These are phyloP conservation scores for Cheilinus undulatus DNA, from an alignment of 2,113 vertebrate genomes.

Conservation along the genomic window DNA sequence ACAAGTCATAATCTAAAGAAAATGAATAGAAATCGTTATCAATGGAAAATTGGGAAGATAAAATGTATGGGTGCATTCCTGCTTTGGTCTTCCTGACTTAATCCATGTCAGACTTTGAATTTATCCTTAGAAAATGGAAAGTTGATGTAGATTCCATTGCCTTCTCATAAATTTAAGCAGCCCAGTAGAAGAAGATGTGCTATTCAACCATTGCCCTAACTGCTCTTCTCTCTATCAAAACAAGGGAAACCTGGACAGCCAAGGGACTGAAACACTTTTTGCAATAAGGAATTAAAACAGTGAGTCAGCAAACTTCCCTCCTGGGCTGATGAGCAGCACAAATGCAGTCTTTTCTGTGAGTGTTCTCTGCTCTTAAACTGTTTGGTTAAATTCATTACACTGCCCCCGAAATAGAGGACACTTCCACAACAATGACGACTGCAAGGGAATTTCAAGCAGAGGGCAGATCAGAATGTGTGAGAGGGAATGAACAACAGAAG, in stretches of 20 bases:
- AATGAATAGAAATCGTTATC: no score
- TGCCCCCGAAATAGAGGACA: conserved; percentile 49
- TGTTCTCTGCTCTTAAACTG: conserved; percentile 26
- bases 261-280: conserved; percentile 28
- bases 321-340: conserved; percentile 17
- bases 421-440: conserved; percentile 50
- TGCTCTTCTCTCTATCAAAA: conserved; percentile 9
- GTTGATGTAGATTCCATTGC: not conserved
- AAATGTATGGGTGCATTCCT: no score
- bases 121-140: conserved; percentile 3
- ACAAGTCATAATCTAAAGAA: no score
- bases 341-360: conserved; percentile 11
- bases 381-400: conserved; percentile 57
- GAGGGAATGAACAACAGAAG: conserved; percentile 58
- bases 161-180: conserved; percentile 13
- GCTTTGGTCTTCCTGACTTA: no score
- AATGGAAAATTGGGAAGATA: no score
- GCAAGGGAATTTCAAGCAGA: conserved; percentile 57
- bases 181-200: not conserved
- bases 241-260: conserved; percentile 30
- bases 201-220: conserved; percentile 1
- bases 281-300: conserved; percentile 20
- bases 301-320: conserved; percentile 17
- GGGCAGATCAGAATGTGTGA: conserved; percentile 27
- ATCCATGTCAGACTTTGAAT: conserved; percentile 4